Evolutionary conservation across 2,888 invertebrate genomes (phyloP), one percentile per base, ranked within the genome.

Genomic region (Macroteleia sp.): DNA sequence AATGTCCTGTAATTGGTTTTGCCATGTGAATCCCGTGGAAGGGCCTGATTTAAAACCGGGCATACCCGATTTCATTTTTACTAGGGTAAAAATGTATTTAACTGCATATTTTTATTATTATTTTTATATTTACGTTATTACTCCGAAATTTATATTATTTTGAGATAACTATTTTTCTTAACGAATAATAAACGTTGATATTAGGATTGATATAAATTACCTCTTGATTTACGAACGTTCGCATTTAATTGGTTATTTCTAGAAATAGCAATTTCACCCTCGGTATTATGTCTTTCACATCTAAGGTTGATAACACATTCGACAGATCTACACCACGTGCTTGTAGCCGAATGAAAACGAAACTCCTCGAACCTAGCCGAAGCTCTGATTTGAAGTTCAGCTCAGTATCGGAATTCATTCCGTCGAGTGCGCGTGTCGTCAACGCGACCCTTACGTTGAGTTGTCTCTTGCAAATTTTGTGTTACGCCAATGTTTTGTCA

Each of bases 341-440:
- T 86, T 19, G 16, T 39, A 32, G 67, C 73, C 87, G 86, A 83
- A 17, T 34, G 12, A 2, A 5, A 41, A 12, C 88, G 87, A 80
- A 44, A 12, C 12, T 0, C 8, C 3, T 56, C 88, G 88, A 85
- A 46, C 32, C 3, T 5, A 5, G 0, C 84, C 87, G 87, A 85
- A 30, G 75, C 28, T 39, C 62, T 74, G 86, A 86, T 86, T 85
- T 86, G 82, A 82, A 84, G 85, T 81, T 50, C 62, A 82, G 77
- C 78, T 80, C 81, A 79, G 82, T 86, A 83, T 84, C 85, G 89
- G 88, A 90, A 89, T 90, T 87, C 85, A 83, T 82, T 85, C 88
- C 88, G 89, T 88, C 87, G 87, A 84, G 83, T 86, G 83, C 88
- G 89, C 88, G 89, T 87, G 85, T 80, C 86, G 84, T 83, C 81